A percentile compares a stretch with the other conserved stretches of the same genome.
Evolutionary conservation across 1,140 invertebrate species (phyloP).

Genomic region (Oreohelix idahoensis): DNA sequence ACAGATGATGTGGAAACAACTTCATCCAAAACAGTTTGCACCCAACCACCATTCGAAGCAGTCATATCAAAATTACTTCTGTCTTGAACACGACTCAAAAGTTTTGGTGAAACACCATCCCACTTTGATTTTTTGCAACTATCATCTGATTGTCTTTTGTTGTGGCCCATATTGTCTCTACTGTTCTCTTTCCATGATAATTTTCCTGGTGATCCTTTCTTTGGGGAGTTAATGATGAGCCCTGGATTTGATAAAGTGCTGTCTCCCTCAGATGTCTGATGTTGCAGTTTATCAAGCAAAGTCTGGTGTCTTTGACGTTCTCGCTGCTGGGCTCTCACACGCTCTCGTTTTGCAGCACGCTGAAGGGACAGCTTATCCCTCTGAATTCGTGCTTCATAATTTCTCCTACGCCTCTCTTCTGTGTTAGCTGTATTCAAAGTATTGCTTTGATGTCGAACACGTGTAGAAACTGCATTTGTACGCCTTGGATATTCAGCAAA

Average conservation of each 20-base stretch:
- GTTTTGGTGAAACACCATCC: background rate
- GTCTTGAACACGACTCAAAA: background rate
- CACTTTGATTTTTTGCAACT: background rate
- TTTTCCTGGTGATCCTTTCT: background rate
- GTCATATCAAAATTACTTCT: background rate
- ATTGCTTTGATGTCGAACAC: background rate
- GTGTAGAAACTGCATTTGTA: background rate
- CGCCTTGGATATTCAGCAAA: background rate
- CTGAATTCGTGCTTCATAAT: background rate
- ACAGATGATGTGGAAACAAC: background rate
- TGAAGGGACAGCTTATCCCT: background rate
- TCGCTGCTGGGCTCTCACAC: conserved; percentile 1
- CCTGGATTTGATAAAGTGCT: background rate
- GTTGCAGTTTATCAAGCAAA: background rate
- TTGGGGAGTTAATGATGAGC: conserved; percentile 8
- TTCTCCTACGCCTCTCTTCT: background rate
- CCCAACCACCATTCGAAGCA: background rate
- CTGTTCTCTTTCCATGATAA: background rate
- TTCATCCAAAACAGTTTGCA: background rate
- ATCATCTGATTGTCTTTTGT: background rate
- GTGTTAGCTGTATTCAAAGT: background rate
- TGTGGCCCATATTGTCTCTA: background rate
- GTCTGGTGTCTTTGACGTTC: background rate
- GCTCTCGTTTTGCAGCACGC: conserved; percentile 7
- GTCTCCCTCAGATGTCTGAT: background rate